Evolutionary conservation across 2,888 invertebrate genomes (phyloP).

Genomic region (Eupsilia transversa): DNA sequence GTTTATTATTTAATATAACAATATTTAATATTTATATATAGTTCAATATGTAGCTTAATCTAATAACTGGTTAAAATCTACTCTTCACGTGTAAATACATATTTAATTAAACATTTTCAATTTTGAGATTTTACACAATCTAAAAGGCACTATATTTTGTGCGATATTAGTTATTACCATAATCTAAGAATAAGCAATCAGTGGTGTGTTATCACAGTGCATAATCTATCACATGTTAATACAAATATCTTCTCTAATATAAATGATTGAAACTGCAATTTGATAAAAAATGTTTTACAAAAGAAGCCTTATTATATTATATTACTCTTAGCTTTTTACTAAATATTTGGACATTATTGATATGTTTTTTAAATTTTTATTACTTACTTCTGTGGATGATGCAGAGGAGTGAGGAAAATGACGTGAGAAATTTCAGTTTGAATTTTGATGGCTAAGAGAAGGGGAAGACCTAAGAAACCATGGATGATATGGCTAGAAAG

Average conservation of each 20-base stretch:
- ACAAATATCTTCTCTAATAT: conserved; percentile 12
- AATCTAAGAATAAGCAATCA: conserved; percentile 35
- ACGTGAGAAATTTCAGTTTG: background rate
- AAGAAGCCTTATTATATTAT: conserved; percentile 24
- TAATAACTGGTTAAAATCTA: conserved; percentile 25
- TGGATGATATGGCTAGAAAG: background rate
- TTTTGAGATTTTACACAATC: conserved; percentile 27
- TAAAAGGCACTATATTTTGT: conserved; percentile 52
- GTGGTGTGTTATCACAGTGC: conserved; percentile 56
- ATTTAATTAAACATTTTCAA: conserved; percentile 2
- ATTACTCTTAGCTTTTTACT: conserved; percentile 3
- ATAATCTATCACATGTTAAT: conserved; percentile 48
- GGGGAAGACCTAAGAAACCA: background rate
- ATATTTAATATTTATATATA: conserved; percentile 37
- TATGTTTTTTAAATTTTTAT: conserved; percentile 38
- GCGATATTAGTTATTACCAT: conserved; percentile 22
- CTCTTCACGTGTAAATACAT: conserved; percentile 21
- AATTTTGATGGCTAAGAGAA: background rate
- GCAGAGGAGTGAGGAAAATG: background rate
- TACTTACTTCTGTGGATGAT: background rate
- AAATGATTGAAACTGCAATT: conserved; percentile 15
- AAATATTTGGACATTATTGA: conserved; percentile 50
- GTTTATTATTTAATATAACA: conserved; percentile 37
- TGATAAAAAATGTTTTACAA: conserved; percentile 31
- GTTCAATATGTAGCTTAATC: conserved; percentile 39